These are phyloP conservation scores for Drosophila paranaensis DNA, from an alignment of 2,888 invertebrate genomes.

Conservation along the genomic window DNA sequence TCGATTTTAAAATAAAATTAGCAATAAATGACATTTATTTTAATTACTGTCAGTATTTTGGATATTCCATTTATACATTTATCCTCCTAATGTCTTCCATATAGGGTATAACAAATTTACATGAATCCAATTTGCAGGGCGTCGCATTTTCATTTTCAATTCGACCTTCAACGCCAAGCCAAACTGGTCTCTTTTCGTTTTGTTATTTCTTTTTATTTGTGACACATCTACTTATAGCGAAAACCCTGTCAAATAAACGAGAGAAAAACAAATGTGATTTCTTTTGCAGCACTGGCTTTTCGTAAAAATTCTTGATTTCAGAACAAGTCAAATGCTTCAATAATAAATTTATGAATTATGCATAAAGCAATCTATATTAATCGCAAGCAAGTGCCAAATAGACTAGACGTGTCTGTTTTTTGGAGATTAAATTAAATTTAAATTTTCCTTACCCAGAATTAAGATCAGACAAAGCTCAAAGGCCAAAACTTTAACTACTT, in stretches of 20 bases:
- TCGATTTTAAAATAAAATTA: background rate
- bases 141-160: slow-evolving; percentile 57
- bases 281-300: slow-evolving; percentile 20
- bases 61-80: background rate
- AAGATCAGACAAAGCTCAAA: background rate
- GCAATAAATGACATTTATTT: background rate
- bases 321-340: slow-evolving; percentile 18
- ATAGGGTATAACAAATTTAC: slow-evolving; percentile 44
- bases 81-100: too few relatives aligned
- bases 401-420: slow-evolving; percentile 1
- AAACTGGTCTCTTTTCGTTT: slow-evolving; percentile 18
- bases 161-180: slow-evolving; percentile 50
- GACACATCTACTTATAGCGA: slow-evolving; percentile 32
- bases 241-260: slow-evolving; percentile 27
- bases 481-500: background rate
- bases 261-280: slow-evolving; percentile 47
- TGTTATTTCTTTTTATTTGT: background rate
- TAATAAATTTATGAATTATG: slow-evolving; percentile 41
- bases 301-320: background rate
- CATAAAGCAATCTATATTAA: slow-evolving; percentile 35
- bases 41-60: background rate
- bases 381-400: background rate
- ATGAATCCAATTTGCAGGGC: slow-evolving; percentile 54
- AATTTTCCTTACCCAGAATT: background rate
- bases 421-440: slow-evolving; percentile 1